Percentiles rank a stretch among this genome's conserved stretches.
phyloP scores from a whole-genome alignment of 2,888 invertebrate genomes.

The Zonitis immaculata region DNA sequence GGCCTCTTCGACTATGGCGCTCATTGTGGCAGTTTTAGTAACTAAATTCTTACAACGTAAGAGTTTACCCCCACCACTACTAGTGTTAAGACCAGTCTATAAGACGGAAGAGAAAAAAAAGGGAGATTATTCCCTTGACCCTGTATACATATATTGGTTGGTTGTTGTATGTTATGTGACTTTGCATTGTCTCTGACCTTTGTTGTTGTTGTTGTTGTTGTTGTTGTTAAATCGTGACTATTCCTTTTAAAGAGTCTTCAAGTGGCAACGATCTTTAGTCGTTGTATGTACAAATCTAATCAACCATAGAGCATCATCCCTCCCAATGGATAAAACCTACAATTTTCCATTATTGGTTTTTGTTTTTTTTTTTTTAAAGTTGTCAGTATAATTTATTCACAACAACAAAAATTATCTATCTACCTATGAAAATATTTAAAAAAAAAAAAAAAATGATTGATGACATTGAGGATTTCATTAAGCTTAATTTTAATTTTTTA shows the following conservation, averaged over 20 bases:
- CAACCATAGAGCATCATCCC: no score
- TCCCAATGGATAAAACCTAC: background rate
- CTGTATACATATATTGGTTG: background rate
- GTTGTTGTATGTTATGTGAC: background rate
- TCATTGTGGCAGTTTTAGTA: no score
- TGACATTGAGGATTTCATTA: background rate
- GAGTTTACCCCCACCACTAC: no score
- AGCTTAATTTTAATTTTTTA: background rate
- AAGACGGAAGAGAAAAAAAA: no score
- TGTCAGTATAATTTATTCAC: no score
- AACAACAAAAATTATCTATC: no score
- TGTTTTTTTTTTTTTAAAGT: no score
- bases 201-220: no score
- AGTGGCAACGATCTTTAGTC: background rate
- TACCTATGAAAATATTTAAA: no score
- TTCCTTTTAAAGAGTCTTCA: background rate
- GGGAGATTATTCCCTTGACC: background rate
- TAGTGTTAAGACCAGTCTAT: no score
- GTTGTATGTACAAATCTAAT: background rate
- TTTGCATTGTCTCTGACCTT: constrained; percentile 1
- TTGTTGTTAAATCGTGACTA: background rate
- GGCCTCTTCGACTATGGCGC: no score
- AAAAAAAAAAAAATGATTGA: background rate
- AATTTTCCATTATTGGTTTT: background rate
- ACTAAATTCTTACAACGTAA: no score